A percentile compares a stretch with the other conserved stretches of the same genome.
These are phyloP conservation scores for Steinernema hermaphroditum DNA, from an alignment of 2,888 invertebrate species.

Conservation along the genomic window DNA sequence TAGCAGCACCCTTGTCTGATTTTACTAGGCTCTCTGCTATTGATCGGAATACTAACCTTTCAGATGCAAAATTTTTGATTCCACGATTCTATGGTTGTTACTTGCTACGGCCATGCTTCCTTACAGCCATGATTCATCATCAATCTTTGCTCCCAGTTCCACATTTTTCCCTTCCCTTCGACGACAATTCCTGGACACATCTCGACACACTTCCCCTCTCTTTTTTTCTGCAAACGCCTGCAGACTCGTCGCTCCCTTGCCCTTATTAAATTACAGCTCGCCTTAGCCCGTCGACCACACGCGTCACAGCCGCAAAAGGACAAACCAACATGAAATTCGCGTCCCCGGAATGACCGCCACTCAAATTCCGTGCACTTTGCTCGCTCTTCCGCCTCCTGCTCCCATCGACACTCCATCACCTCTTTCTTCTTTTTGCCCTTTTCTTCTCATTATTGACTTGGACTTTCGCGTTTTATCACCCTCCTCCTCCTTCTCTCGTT, in stretches of 20 bases:
- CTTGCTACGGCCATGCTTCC: too few relatives aligned
- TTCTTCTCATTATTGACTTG: slow-evolving; percentile 13
- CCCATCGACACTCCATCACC: not conserved
- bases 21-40: too few relatives aligned
- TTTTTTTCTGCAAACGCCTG: not conserved
- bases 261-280: slow-evolving; percentile 4
- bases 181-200: too few relatives aligned
- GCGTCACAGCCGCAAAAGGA: not conserved
- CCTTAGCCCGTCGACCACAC: not conserved
- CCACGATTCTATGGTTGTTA: too few relatives aligned
- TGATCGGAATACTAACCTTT: too few relatives aligned
- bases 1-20: too few relatives aligned
- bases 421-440: not conserved
- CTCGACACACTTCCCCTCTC: too few relatives aligned
- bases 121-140: too few relatives aligned
- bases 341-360: not conserved
- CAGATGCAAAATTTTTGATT: too few relatives aligned
- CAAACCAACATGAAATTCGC: not conserved
- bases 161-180: too few relatives aligned
- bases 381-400: not conserved
- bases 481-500: not conserved
- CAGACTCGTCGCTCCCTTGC: not conserved
- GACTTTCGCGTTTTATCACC: slow-evolving; percentile 22
- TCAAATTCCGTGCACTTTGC: not conserved
- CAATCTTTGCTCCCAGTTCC: too few relatives aligned